Evolutionary conservation across 2,797 vertebrate genomes (phyloP), one percentile per base, ranked within the genome.

Genomic region (Aplochiton taeniatus): DNA sequence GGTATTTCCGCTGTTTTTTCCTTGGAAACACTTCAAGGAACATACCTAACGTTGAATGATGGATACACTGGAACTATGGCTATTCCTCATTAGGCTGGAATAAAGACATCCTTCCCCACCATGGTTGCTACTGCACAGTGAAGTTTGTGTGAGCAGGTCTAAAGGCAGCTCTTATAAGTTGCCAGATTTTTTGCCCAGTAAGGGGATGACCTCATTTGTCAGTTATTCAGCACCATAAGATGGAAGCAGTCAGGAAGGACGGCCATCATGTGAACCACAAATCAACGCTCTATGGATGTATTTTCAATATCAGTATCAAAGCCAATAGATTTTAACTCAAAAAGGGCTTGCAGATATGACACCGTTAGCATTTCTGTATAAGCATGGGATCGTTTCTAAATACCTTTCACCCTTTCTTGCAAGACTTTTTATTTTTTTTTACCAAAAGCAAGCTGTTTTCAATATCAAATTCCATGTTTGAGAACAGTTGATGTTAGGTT

Each of bases 181-280:
- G 31, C 4, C n/a, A 51, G 14, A 14, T 49, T 11, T n/a, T 14
- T 58, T 54, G n/a, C 13, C 41, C 43, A 11, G 62, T 14, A 46
- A 56, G 41, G 48, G 16, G 58, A 76, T 71, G 56, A 69, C 56
- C 50, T 76, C 14, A 70, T 50, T 65, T 16, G 49, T 63, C 20
- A 65, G 63, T 49, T 63, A 63, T 62, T 57, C 52, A 8, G n/a
- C 53, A 67, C 16, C 49, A 69, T 57, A 10, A 65, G 58, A 50
- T 54, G 44, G 18, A 65, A 52, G 17, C 16, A 61, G 13, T 46
- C 61, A 31, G 47, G 31, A 59, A 19, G 55, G 31, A 59, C 17
- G 55, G 53, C 61, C 68, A 18, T 57, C 19, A 42, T 60, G 49
- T 45, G 16, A 41, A 8, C 13, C 63, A 45, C 65, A 65, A 55